A percentile compares a stretch with the other conserved stretches of the same genome.
phyloP scores from a whole-genome alignment of 2,113 vertebrate genomes.

The Pollachius pollachius region DNA sequence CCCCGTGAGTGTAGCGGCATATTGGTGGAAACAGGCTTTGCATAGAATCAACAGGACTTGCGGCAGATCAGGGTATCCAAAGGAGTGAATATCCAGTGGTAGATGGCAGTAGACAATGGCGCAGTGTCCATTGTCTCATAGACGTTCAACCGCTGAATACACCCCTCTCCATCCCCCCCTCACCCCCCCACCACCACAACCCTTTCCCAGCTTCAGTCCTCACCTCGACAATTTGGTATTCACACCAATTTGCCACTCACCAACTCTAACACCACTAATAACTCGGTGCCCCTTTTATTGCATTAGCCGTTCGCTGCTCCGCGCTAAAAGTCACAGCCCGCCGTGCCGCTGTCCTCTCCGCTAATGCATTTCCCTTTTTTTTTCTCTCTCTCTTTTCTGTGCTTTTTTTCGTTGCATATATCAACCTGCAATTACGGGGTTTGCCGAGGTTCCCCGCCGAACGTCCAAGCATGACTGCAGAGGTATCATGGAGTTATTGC shows the following conservation, averaged over 20 bases:
- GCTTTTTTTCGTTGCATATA: slow-evolving; percentile 76
- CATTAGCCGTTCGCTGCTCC: slow-evolving; percentile 69
- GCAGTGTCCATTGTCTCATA: no score
- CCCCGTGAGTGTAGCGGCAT: no score
- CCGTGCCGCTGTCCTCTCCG: slow-evolving; percentile 47
- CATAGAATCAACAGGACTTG: no score
- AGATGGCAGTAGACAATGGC: no score
- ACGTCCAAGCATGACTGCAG: slow-evolving; percentile 77
- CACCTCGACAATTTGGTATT: slow-evolving; percentile 69
- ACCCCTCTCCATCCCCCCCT: no score
- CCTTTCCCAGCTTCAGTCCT: slow-evolving; percentile 54
- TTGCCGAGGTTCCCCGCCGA: slow-evolving; percentile 62
- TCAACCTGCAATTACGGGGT: slow-evolving; percentile 76
- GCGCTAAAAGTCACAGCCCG: slow-evolving; percentile 60
- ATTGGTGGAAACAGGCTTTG: no score
- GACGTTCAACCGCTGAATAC: no score
- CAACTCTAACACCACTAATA: slow-evolving; percentile 67
- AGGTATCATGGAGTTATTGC: slow-evolving; percentile 77
- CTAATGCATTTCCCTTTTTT: background rate
- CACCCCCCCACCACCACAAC: background rate
- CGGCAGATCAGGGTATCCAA: no score
- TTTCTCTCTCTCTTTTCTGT: slow-evolving; percentile 42
- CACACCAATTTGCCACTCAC: slow-evolving; percentile 76
- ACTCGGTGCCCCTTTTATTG: slow-evolving; percentile 68
- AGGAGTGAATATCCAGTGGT: no score